Evolutionary conservation across 1,140 invertebrate genomes (phyloP).

Genomic region (Brachionus plicatilis): DNA sequence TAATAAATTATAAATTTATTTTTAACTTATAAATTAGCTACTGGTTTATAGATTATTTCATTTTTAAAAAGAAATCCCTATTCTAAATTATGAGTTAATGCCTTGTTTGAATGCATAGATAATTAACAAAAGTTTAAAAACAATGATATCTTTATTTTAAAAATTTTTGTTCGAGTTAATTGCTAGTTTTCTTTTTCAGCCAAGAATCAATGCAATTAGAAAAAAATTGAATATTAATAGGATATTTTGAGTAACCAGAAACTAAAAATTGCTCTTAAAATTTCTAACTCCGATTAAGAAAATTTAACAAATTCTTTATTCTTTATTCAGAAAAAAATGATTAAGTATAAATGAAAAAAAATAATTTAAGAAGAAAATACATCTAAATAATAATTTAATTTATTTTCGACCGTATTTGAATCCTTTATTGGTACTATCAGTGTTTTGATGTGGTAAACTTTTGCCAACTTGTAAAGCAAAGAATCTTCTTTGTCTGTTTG

Average conservation of each 20-base stretch:
- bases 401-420: conserved; percentile 35
- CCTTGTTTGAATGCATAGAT: not conserved
- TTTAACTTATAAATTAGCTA: too few relatives aligned
- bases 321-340: not conserved
- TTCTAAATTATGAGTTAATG: not conserved
- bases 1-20: too few relatives aligned
- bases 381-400: not conserved
- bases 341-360: not conserved
- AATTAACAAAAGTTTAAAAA: not conserved
- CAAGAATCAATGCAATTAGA: not conserved
- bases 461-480: conserved; percentile 36
- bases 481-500: not conserved
- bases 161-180: not conserved
- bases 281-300: not conserved
- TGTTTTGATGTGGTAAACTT: not conserved
- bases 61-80: not conserved
- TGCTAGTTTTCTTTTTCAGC: not conserved
- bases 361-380: not conserved
- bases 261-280: not conserved
- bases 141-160: not conserved
- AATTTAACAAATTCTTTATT: not conserved
- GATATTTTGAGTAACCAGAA: not conserved
- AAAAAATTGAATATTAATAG: not conserved
- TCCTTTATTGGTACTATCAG: not conserved
- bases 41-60: not conserved